Base-by-base conservation (phyloP, 1,140 invertebrate genomes). In the Spodoptera frugiperda region DNA sequence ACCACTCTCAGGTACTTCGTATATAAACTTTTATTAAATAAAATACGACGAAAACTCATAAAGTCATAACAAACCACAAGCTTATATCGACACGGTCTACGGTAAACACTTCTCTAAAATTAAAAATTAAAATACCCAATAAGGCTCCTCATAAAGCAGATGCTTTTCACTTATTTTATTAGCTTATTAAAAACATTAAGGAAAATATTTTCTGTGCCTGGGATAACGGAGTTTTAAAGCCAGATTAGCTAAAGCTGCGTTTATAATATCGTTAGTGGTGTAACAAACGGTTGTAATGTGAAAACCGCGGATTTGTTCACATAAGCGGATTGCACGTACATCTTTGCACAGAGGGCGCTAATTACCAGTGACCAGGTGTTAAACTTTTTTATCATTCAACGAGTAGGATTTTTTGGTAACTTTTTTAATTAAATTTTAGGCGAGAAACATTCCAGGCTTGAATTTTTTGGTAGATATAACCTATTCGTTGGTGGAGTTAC, bases 251-350 rank as follows among this genome's bases (percentile, higher is more conserved):
- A 65, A 77, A 68, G 55, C 74, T 59, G 73, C 80, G 75, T 79
- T 87, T 85, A 86, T 86, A 83, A 82, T 85, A 81, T 86, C 84
- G 80, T 87, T 87, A 87, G 79, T 81, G 81, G 80, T 48, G 57
- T 70, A 83, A 80, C 83, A 80, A 84, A 83, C 79, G 79, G 78
- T 48, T 80, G 82, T 84, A 85, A 87, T 85, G 79, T 74, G 72
- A 55, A 82, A 81, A 84, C 83, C 83, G 79, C 82, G 82, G 76
- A 71, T 70, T 80, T 78, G 53, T 73, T 68, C 71, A 53, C 46
- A 68, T 83, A 79, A 84, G 82, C 81, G 80, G 82, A 85, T 86
- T 86, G 82, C 82, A 61, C 51, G 70, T 39, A 30, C 77, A 76
- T 70, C 81, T 83, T 83, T 75, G 78, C 59, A 84, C 81, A 85